These are phyloP conservation scores for Biston stratarius DNA, from an alignment of 2,888 invertebrate genomes.

Conservation along the genomic window DNA sequence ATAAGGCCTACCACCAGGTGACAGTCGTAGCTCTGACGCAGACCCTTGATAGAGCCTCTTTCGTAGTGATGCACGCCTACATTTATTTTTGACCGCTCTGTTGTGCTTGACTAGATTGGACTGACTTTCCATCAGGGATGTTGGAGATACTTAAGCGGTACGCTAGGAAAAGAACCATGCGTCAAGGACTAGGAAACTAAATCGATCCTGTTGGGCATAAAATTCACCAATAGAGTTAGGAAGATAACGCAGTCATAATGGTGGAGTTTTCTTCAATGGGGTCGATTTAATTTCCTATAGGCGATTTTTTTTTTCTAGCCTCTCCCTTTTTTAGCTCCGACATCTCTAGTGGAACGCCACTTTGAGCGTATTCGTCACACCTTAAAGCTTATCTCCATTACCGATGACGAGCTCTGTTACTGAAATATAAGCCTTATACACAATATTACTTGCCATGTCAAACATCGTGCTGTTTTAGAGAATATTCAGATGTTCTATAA, in stretches of 20 bases:
- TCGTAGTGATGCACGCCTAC: constrained; percentile 72
- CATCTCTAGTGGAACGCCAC: too few relatives aligned
- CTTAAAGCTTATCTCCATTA: not conserved
- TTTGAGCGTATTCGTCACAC: not conserved
- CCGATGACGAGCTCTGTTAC: not conserved
- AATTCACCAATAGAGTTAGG: too few relatives aligned
- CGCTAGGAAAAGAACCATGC: too few relatives aligned
- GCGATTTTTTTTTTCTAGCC: too few relatives aligned
- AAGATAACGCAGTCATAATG: too few relatives aligned
- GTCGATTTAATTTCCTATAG: too few relatives aligned
- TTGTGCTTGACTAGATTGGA: constrained; percentile 34
- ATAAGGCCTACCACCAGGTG: constrained; percentile 83
- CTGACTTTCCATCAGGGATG: too few relatives aligned
- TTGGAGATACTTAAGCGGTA: too few relatives aligned
- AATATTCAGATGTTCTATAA: not conserved
- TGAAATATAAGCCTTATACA: not conserved
- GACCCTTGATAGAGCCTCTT: constrained; percentile 57
- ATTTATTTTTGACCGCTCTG: constrained; percentile 77
- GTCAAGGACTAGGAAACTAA: too few relatives aligned
- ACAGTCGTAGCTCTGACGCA: constrained; percentile 78
- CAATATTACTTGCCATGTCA: not conserved
- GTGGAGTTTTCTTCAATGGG: too few relatives aligned
- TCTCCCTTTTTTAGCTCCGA: too few relatives aligned
- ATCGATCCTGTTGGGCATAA: too few relatives aligned
- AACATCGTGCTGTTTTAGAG: not conserved